Evolutionary conservation across 2,113 vertebrate genomes (phyloP).

Genomic region (Rhynchomys soricoides): DNA sequence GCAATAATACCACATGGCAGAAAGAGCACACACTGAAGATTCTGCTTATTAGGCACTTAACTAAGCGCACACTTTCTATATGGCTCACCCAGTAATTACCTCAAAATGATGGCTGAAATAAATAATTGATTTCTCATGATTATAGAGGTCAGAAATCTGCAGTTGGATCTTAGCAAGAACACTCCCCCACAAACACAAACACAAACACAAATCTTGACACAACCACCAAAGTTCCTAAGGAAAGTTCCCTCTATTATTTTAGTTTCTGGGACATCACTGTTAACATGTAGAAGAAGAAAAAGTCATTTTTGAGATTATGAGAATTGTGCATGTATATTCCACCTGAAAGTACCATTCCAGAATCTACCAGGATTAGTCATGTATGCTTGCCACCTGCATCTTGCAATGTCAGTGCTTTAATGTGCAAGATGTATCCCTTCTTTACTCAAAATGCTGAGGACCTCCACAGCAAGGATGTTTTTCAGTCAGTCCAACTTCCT

Average conservation of each 20-base stretch:
- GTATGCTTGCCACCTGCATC: too few species aligned
- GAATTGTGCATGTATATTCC: neutral
- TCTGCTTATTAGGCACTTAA: neutral
- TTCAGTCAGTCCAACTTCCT: conserved; percentile 7
- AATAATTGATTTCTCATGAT: neutral
- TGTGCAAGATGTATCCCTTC: neutral
- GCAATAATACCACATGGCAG: neutral
- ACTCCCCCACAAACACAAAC: neutral
- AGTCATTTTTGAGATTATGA: neutral
- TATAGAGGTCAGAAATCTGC: neutral
- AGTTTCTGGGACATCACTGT: neutral
- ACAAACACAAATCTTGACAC: neutral
- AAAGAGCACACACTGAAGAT: neutral
- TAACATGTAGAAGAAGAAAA: neutral
- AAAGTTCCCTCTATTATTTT: neutral
- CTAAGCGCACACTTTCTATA: neutral
- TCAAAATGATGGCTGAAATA: neutral
- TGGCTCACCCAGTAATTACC: neutral
- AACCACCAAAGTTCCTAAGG: neutral
- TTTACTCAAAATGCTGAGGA: neutral
- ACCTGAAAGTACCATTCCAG: neutral
- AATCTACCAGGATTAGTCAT: neutral
- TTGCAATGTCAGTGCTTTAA: neutral
- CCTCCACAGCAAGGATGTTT: neutral
- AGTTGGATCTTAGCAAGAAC: neutral